Evolutionary conservation across 2,888 invertebrate species (phyloP).

Genomic region (Ichneumon xanthorius): DNA sequence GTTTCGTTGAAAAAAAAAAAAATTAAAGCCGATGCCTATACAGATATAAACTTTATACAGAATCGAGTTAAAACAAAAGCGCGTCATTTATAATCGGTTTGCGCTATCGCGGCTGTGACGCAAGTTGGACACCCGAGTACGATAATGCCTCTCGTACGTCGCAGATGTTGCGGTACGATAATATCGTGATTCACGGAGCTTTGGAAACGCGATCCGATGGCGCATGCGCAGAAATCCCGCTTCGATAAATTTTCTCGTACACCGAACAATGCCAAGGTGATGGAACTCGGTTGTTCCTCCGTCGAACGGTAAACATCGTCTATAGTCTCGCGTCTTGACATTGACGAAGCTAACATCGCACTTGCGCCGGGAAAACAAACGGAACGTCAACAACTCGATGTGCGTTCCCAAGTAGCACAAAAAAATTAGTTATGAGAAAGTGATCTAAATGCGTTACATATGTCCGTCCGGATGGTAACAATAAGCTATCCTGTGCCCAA

Average conservation of each 20-base stretch:
- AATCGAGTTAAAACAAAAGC: background rate
- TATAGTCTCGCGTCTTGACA: background rate
- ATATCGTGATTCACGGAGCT: constrained; percentile 30
- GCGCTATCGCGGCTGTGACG: constrained; percentile 31
- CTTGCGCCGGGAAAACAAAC: background rate
- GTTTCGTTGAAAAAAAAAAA: too few relatives aligned
- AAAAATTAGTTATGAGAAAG: too few relatives aligned
- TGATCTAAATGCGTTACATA: too few relatives aligned
- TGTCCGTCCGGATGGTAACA: too few relatives aligned
- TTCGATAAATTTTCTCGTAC: constrained; percentile 1
- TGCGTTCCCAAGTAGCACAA: background rate
- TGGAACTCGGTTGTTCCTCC: constrained; percentile 3
- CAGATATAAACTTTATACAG: background rate
- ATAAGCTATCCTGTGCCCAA: too few relatives aligned
- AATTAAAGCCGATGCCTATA: too few relatives aligned
- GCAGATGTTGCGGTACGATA: constrained; percentile 17
- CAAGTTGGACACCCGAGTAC: constrained; percentile 16
- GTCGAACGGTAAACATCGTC: background rate
- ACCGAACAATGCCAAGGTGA: constrained; percentile 14
- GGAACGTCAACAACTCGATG: background rate
- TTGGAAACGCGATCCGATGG: constrained; percentile 4
- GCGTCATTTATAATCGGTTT: background rate
- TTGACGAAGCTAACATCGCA: background rate
- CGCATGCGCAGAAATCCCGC: background rate
- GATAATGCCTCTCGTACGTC: background rate